These are phyloP conservation scores for Sylvia atricapilla DNA, from an alignment of 2,113 vertebrate species.

Conservation along the genomic window DNA sequence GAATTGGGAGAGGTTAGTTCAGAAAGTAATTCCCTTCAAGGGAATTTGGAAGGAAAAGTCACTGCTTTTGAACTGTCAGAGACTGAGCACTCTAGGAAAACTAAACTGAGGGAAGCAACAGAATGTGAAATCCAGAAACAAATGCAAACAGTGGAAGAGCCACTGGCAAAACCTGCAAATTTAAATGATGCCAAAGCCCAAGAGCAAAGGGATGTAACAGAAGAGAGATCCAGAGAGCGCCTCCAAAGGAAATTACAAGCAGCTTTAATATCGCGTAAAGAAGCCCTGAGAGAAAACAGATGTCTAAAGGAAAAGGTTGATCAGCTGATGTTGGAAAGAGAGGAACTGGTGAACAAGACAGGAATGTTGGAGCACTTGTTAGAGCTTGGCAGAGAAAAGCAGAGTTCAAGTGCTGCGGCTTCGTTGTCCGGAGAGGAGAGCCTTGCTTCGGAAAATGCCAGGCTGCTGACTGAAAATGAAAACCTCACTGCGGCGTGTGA, in stretches of 20 bases:
- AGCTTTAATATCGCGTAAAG: slow-evolving; percentile 84
- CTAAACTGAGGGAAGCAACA: slow-evolving; percentile 56
- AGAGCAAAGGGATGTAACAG: slow-evolving; percentile 48
- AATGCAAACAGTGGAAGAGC: slow-evolving; percentile 27
- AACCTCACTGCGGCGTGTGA: slow-evolving; percentile 83
- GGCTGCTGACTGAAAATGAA: slow-evolving; percentile 76
- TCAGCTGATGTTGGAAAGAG: slow-evolving; percentile 55
- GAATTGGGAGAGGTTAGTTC: background rate
- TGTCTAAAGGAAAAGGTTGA: slow-evolving; percentile 72
- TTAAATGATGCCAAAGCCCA: slow-evolving; percentile 44
- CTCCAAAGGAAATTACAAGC: slow-evolving; percentile 85
- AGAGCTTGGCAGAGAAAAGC: slow-evolving; percentile 59
- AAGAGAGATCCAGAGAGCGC: slow-evolving; percentile 66
- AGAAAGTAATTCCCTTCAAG: slow-evolving; percentile 11
- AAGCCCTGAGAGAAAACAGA: slow-evolving; percentile 79
- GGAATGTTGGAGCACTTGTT: slow-evolving; percentile 49
- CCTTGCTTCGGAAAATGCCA: slow-evolving; percentile 66
- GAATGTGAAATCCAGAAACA: slow-evolving; percentile 69
- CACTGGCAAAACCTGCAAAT: slow-evolving; percentile 41
- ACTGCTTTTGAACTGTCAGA: background rate
- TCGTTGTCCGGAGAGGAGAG: slow-evolving; percentile 50
- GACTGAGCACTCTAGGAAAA: slow-evolving; percentile 43
- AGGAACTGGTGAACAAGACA: slow-evolving; percentile 59
- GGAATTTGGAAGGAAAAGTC: slow-evolving; percentile 31
- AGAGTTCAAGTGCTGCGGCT: slow-evolving; percentile 18